Percentiles rank a stretch among this genome's conserved stretches.
Evolutionary conservation across 2,113 vertebrate species (phyloP).

Genomic region (Pelmatolapia mariae): DNA sequence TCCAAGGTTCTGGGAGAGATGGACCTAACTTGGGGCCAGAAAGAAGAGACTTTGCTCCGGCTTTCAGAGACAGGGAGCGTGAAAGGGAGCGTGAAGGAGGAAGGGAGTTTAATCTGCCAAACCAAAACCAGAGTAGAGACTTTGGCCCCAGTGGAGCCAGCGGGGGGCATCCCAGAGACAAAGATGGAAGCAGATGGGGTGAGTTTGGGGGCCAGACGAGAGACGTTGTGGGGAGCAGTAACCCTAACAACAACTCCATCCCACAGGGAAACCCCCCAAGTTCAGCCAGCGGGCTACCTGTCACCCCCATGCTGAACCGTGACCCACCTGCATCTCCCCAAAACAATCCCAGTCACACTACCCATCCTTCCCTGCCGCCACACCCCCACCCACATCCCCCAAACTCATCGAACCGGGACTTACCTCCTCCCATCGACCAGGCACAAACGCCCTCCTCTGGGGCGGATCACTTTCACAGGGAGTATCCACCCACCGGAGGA

Average conservation of each 20-base stretch:
- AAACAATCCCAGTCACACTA: conserved; percentile 59
- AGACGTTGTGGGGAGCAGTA: conserved; percentile 60
- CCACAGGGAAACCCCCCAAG: conserved; percentile 54
- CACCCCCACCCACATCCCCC: conserved; percentile 57
- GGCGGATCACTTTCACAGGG: conserved; percentile 74
- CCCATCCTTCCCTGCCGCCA: conserved; percentile 53
- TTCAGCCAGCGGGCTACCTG: conserved; percentile 56
- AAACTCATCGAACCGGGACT: conserved; percentile 66
- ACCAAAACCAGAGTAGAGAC: conserved; percentile 72
- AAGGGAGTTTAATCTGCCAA: conserved; percentile 67
- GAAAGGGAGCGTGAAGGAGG: conserved; percentile 66
- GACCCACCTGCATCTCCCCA: conserved; percentile 69
- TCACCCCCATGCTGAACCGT: conserved; percentile 57
- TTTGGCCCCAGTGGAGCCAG: conserved; percentile 63
- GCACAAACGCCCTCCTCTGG: conserved; percentile 59
- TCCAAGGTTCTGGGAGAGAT: conserved; percentile 63
- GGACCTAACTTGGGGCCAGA: conserved; percentile 58
- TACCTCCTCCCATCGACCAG: conserved; percentile 65
- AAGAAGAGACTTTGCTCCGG: conserved; percentile 69
- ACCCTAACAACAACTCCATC: conserved; percentile 56
- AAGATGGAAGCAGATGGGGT: conserved; percentile 74
- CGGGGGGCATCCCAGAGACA: conserved; percentile 68
- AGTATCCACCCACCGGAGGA: conserved; percentile 61
- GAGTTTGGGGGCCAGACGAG: conserved; percentile 71
- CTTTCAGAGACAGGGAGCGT: conserved; percentile 67